These are phyloP conservation scores for Eretmochelys imbricata DNA, from an alignment of 2,113 vertebrate species.

Conservation along the genomic window DNA sequence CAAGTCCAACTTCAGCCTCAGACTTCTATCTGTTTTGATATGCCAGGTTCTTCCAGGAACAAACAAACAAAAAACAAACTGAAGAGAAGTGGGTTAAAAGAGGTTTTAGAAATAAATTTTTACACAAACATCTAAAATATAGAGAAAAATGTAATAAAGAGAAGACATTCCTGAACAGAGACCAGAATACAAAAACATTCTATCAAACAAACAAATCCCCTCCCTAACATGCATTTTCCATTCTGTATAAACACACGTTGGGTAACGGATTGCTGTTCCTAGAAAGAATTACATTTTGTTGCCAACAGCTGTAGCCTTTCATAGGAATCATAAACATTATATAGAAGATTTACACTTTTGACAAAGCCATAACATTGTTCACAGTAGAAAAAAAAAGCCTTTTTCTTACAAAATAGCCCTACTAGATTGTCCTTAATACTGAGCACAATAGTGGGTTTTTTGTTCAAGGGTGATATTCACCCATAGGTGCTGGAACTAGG, in stretches of 20 bases:
- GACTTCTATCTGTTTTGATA: slow-evolving; percentile 27
- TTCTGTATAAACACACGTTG: slow-evolving; percentile 52
- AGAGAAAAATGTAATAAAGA: neutral
- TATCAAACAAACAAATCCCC: slow-evolving; percentile 27
- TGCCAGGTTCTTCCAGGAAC: slow-evolving; percentile 5
- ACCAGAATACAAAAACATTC: slow-evolving; percentile 51
- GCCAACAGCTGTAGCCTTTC: slow-evolving; percentile 79
- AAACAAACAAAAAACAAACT: neutral
- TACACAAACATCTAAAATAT: neutral
- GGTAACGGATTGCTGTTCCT: slow-evolving; percentile 74
- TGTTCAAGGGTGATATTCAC: slow-evolving; percentile 18
- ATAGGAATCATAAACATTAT: slow-evolving; percentile 73
- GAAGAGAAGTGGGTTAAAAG: slow-evolving; percentile 12
- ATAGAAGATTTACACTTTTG: slow-evolving; percentile 68
- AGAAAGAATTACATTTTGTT: slow-evolving; percentile 78
- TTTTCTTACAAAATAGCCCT: slow-evolving; percentile 24
- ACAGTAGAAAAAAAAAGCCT: neutral
- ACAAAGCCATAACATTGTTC: slow-evolving; percentile 60
- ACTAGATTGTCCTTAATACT: slow-evolving; percentile 35
- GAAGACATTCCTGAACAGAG: neutral
- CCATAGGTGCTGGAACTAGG: no score
- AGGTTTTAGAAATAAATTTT: slow-evolving; percentile 15
- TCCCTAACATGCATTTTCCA: neutral
- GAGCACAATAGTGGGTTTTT: neutral
- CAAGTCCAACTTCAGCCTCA: slow-evolving; percentile 44